Conservation (phyloP, 1,140 invertebrate species). For the Pygmarrhopalites habei region DNA sequence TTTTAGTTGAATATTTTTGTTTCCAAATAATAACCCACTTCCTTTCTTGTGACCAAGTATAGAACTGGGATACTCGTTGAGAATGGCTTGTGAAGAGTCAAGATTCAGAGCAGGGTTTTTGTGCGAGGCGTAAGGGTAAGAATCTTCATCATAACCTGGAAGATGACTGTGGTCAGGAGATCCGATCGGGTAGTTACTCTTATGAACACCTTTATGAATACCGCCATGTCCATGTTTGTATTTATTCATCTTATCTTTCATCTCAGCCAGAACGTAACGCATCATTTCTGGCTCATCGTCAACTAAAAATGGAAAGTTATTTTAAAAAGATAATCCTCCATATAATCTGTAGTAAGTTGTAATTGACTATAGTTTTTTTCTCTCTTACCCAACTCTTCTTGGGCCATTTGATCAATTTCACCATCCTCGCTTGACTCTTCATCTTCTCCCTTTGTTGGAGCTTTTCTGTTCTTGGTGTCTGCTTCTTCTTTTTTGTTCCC, state of each 20-base stretch:
- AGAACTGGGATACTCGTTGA: not conserved
- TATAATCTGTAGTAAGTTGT: no score
- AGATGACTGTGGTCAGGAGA: not conserved
- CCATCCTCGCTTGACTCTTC: conserved; percentile 14
- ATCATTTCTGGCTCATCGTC: not conserved
- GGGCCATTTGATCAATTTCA: conserved; percentile 19
- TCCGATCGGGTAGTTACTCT: no score
- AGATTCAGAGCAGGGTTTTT: not conserved
- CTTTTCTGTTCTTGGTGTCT: not conserved
- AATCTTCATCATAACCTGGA: not conserved
- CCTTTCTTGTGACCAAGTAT: not conserved
- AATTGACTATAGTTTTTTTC: conserved; percentile 14
- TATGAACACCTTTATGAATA: not conserved
- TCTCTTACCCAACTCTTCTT: conserved; percentile 28
- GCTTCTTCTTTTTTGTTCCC: conserved; percentile 1
- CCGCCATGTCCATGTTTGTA: not conserved
- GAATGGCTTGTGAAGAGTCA: not conserved
- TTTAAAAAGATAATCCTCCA: no score
- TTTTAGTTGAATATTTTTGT: not conserved
- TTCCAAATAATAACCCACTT: not conserved
- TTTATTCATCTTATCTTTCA: not conserved
- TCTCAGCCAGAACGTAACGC: not conserved
- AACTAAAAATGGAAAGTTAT: no score
- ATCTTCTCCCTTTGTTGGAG: not conserved
- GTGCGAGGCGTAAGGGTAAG: not conserved